Evolutionary conservation across 2,113 vertebrate genomes (phyloP).

Genomic region (Cheirogaleus medius): DNA sequence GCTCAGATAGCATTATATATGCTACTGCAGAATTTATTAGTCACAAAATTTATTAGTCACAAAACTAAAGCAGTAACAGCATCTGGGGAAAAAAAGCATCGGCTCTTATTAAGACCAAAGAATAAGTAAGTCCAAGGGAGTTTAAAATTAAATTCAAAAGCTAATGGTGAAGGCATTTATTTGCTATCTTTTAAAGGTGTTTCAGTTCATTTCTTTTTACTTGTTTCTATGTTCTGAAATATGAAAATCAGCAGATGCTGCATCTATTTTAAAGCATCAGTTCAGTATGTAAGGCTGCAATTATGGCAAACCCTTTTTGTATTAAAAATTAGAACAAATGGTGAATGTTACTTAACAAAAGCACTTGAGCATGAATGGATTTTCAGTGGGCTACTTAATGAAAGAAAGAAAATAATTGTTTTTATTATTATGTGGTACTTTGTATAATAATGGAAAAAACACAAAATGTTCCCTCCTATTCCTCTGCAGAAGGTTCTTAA

Average conservation of each 20-base stretch:
- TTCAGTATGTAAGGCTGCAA: not conserved
- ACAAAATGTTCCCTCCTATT: slow-evolving; percentile 28
- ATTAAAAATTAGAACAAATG: slow-evolving; percentile 39
- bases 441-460: not conserved
- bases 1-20: not conserved
- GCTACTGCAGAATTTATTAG: not conserved
- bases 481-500: slow-evolving; percentile 29
- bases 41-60: not conserved
- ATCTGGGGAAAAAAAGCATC: not conserved
- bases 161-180: not conserved
- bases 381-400: slow-evolving; percentile 42
- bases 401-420: slow-evolving; percentile 31
- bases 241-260: not conserved
- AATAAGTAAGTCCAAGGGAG: not conserved
- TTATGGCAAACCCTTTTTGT: not conserved
- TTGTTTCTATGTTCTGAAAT: not conserved
- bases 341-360: slow-evolving; percentile 46
- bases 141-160: slow-evolving; percentile 18
- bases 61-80: not conserved
- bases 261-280: slow-evolving; percentile 30
- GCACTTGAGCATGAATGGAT: slow-evolving; percentile 13
- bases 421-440: slow-evolving; percentile 33
- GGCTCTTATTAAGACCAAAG: not conserved
- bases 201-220: slow-evolving; percentile 6
- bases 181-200: slow-evolving; percentile 8